A percentile compares a stretch with the other conserved stretches of the same genome.
phyloP scores from a whole-genome alignment of 2,888 invertebrate genomes.

The Ochropleura leucogaster region DNA sequence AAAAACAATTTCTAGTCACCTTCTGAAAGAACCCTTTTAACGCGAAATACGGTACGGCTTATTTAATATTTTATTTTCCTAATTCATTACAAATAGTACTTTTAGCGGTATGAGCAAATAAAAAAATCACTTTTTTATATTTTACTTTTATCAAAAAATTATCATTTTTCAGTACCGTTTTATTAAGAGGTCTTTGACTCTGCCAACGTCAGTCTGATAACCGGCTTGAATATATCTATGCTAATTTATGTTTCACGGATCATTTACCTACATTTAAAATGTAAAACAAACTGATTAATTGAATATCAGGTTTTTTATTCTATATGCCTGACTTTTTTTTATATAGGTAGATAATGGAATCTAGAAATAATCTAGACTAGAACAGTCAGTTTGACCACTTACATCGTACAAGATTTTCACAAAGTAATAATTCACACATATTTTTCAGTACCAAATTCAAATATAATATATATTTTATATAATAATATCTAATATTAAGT shows the following conservation, averaged over 20 bases:
- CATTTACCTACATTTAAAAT: constrained; percentile 17
- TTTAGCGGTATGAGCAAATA: neutral
- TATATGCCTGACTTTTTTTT: neutral
- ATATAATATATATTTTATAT: neutral
- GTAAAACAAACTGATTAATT: constrained; percentile 20
- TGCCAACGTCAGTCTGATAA: constrained; percentile 2
- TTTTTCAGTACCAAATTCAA: neutral
- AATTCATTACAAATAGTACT: neutral
- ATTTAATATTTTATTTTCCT: neutral
- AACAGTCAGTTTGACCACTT: neutral
- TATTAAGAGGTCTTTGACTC: constrained; percentile 39
- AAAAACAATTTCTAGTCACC: too few species aligned
- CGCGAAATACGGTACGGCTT: too few species aligned
- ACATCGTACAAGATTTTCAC: neutral
- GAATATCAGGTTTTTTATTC: neutral
- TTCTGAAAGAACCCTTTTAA: neutral
- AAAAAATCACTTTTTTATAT: neutral
- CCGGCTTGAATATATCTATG: constrained; percentile 33
- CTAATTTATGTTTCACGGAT: constrained; percentile 14
- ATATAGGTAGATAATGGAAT: neutral
- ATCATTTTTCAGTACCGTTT: neutral
- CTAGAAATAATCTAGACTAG: neutral
- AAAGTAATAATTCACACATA: neutral
- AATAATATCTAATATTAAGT: too few species aligned
- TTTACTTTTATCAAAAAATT: too few species aligned